Conservation (phyloP, 2,797 vertebrate species). For the Rhyacichthys aspro region DNA sequence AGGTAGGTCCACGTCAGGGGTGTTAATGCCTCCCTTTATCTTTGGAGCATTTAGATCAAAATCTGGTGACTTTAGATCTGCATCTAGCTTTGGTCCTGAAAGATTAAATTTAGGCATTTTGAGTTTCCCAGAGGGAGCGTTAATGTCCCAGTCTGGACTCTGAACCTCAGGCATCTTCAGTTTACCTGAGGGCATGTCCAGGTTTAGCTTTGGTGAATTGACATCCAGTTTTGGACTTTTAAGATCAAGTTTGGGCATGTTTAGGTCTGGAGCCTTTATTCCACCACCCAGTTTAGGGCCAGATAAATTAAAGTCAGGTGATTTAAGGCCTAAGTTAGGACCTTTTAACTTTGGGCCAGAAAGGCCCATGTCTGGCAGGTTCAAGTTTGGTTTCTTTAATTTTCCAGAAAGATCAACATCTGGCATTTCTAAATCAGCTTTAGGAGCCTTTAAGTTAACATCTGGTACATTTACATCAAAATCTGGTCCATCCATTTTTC, state of each 20-base stretch:
- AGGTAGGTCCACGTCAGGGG: constrained; percentile 27
- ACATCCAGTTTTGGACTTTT: constrained; percentile 37
- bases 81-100: constrained; percentile 22
- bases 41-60: constrained; percentile 54
- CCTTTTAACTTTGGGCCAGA: constrained; percentile 44
- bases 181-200: constrained; percentile 16
- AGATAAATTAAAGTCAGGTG: constrained; percentile 31
- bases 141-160: constrained; percentile 31
- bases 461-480: constrained; percentile 48
- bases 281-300: constrained; percentile 18
- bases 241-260: constrained; percentile 35
- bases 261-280: constrained; percentile 14
- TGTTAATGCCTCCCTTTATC: constrained; percentile 42
- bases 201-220: constrained; percentile 44
- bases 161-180: constrained; percentile 27
- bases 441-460: constrained; percentile 42
- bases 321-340: constrained; percentile 24
- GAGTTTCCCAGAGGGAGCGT: constrained; percentile 41
- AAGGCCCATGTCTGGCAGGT: constrained; percentile 55
- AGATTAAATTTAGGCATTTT: constrained; percentile 42
- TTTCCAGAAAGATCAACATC: constrained; percentile 49
- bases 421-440: constrained; percentile 33
- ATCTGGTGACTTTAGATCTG: constrained; percentile 44
- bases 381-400: constrained; percentile 56
- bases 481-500: constrained; percentile 42